Base-by-base conservation (phyloP, 1,140 invertebrate species). In the Hetaerina americana region DNA sequence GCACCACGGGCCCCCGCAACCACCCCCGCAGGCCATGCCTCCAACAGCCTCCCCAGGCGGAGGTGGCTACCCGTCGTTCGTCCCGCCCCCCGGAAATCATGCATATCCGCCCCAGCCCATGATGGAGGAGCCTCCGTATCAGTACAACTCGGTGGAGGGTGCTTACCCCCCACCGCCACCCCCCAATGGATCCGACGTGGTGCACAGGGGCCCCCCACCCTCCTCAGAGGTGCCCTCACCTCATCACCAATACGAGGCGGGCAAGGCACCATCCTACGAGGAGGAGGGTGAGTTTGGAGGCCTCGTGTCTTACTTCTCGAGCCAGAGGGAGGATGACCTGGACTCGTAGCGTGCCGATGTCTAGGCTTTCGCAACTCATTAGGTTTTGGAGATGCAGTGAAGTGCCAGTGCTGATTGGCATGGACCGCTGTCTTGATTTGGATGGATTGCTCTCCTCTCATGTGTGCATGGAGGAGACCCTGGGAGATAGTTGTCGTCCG, bases 291-390 rank as follows among this genome's bases (percentile, higher is more conserved):
- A 91, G 77, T 92, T 92, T 80, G 90, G 90, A n/a, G 91, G 91
- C 18, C 82, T 93, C 72, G 91, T 92, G n/a, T 92, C 91, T 72
- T 93, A 93, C 80, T 93, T 93, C 81, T 92, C 91, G 72, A 92
- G 90, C 80, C 91, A 92, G 80, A 84, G 87, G 73, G 90, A 92
- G 78, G 90, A 92, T 79, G 89, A 91, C 79, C 82, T 87, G 66
- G 85, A 86, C 74, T 82, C 83, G 79, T 85, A 85, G 82, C 81
- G 26, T 18, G 12, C 27, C 5, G 26, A 40, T 29, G 29, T 70
- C 18, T 70, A 70, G 26, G 26, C 15, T 70, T 22, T 2, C 70
- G 22, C 26, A 25, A 5, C n/a, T n/a, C n/a, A n/a, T n/a, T n/a
- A n/a, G n/a, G n/a, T n/a, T n/a, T n/a, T n/a, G n/a, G n/a, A n/a